phyloP scores from a whole-genome alignment of 2,113 vertebrate species.

The Chionis minor region DNA sequence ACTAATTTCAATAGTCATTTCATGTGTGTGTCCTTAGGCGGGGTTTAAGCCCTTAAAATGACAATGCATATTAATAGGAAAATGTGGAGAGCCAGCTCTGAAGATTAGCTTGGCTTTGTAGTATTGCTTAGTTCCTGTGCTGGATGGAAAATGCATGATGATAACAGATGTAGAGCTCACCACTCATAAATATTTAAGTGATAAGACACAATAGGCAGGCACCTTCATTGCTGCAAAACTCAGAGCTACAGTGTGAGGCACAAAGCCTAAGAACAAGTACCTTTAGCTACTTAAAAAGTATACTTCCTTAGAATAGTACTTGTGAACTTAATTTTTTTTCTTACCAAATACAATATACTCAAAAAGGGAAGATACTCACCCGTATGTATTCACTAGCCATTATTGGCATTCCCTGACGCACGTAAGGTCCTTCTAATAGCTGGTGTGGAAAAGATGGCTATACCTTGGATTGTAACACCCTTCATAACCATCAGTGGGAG shows the following conservation, averaged over 20 bases:
- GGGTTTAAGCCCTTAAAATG: background rate
- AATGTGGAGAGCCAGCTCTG: background rate
- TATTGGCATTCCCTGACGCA: background rate
- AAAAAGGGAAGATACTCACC: background rate
- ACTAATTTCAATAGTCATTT: background rate
- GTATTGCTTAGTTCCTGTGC: background rate
- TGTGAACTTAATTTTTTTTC: background rate
- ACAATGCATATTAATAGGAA: background rate
- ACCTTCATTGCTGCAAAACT: background rate
- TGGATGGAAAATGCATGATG: constrained; percentile 7
- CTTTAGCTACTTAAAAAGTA: background rate
- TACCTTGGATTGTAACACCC: background rate
- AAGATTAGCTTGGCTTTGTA: constrained; percentile 11
- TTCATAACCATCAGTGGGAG: background rate
- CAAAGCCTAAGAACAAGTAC: background rate
- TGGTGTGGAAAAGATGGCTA: background rate
- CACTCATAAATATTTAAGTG: constrained; percentile 64
- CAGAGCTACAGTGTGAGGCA: background rate
- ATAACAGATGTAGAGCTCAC: constrained; percentile 30
- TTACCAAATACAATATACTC: background rate
- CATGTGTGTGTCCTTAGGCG: background rate
- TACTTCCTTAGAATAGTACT: background rate
- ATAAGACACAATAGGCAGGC: constrained; percentile 11
- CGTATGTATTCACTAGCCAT: background rate
- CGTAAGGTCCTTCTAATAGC: background rate